Evolutionary conservation across 2,797 vertebrate species (phyloP), one percentile per base, ranked within the genome.

Genomic region (Nannoperca australis): DNA sequence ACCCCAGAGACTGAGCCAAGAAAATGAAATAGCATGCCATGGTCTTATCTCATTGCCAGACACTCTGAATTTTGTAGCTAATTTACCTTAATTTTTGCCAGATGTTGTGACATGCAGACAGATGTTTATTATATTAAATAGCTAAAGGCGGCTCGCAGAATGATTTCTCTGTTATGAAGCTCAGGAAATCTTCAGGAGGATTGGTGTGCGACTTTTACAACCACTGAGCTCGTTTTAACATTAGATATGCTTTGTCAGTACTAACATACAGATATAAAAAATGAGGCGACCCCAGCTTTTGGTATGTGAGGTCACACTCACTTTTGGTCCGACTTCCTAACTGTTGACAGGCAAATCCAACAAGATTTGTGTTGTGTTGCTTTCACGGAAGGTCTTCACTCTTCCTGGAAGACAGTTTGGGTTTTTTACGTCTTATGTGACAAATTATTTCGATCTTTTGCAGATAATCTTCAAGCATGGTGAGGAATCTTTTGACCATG

Each of bases 41-140:
- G 58, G 86, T 69, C 94, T 95, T 95, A 95, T 96, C 94, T 87
- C 91, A 84, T 81, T 90, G 93, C 95, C 94, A 95, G 91, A 94
- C 94, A 95, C 95, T 95, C 80, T 64, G 88, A 92, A 91, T 95
- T 92, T 89, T 92, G 91, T 93, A 94, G 91, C 95, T 96, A 95
- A 96, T 97, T 96, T 96, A 91, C 90, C 89, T 92, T 95, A 87
- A 96, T 95, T 94, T 91, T 87, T 96, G 88, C 95, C 96, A 97
- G 95, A 97, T 96, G 96, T 94, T 91, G 89, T 78, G 90, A 94
- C 94, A 93, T 91, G 89, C 80, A 92, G 87, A 93, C 93, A 95
- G 93, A 94, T 92, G 90, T 90, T 87, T 88, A 89, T 94, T 89
- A 51, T 91, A 92, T 90, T 84, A 89, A 88, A 92, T 86, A 86